Percentiles rank a stretch among this genome's conserved stretches.
Conservation (phyloP, 2,888 invertebrate species). For the Cryptophagus acutangulus region DNA sequence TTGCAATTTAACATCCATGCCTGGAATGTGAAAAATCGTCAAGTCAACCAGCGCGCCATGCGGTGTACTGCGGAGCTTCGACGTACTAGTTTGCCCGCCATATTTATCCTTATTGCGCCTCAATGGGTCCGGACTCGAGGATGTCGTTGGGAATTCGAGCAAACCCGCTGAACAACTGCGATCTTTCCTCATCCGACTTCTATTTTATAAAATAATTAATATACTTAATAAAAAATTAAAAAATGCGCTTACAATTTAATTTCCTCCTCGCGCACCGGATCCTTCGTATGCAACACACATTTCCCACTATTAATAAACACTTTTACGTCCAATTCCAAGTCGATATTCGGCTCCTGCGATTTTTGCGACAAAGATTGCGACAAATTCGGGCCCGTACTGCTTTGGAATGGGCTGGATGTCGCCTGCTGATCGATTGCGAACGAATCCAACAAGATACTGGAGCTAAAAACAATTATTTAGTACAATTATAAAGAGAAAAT, state of each 20-base stretch:
- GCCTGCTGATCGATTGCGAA: conserved; percentile 26
- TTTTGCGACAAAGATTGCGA: conserved; percentile 43
- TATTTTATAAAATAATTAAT: conserved; percentile 25
- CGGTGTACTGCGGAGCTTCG: conserved; percentile 42
- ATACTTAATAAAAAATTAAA: background rate
- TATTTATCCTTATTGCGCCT: conserved; percentile 45
- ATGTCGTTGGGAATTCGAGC: conserved; percentile 40
- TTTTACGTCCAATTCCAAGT: conserved; percentile 93
- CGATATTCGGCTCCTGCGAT: conserved; percentile 84
- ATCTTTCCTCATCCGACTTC: conserved; percentile 66
- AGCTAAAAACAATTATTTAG: too few species aligned
- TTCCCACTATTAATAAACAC: conserved; percentile 95
- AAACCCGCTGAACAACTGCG: conserved; percentile 50
- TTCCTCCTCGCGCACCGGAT: conserved; percentile 64
- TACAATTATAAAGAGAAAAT: too few species aligned
- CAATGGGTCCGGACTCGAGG: conserved; percentile 45
- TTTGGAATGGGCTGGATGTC: conserved; percentile 27
- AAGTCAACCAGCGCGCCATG: conserved; percentile 59
- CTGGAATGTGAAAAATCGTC: conserved; percentile 87
- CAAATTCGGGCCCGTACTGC: conserved; percentile 16
- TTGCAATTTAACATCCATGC: conserved; percentile 66
- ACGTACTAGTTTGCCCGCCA: conserved; percentile 37
- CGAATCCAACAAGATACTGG: conserved; percentile 31
- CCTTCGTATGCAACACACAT: conserved; percentile 93
- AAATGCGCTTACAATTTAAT: conserved; percentile 49